These are phyloP conservation scores for Vanacampus margaritifer DNA, from an alignment of 2,113 vertebrate species.

Conservation along the genomic window DNA sequence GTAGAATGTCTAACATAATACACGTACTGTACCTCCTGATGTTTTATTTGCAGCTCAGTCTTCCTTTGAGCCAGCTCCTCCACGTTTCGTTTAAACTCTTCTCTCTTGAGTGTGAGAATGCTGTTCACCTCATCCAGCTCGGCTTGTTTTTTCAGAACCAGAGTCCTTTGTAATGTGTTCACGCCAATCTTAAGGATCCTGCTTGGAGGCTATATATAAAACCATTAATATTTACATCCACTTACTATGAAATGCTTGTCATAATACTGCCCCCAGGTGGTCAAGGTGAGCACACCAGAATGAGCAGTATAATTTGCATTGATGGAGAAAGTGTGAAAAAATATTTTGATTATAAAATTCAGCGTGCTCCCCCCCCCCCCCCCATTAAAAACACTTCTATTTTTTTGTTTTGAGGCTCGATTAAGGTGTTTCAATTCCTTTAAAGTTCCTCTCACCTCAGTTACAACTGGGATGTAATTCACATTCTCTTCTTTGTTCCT, in stretches of 20 bases:
- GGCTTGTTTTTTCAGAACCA: slow-evolving; percentile 68
- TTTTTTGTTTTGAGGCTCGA: background rate
- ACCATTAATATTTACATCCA: background rate
- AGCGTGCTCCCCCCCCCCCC: no score
- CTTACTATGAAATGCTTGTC: background rate
- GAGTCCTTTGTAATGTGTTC: slow-evolving; percentile 67
- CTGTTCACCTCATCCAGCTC: slow-evolving; percentile 63
- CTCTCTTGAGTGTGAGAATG: slow-evolving; percentile 62
- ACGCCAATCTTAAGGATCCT: slow-evolving; percentile 59
- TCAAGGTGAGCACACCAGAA: no score
- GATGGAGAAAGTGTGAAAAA: no score
- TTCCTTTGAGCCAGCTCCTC: slow-evolving; percentile 45
- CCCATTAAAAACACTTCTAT: background rate
- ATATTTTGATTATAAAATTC: no score
- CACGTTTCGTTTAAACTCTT: slow-evolving; percentile 63
- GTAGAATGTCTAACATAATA: background rate
- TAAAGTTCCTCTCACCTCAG: slow-evolving; percentile 54
- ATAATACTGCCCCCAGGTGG: no score
- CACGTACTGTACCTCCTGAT: slow-evolving; percentile 51
- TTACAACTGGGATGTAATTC: slow-evolving; percentile 59
- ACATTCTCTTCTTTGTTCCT: slow-evolving; percentile 52
- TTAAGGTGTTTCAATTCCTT: no score
- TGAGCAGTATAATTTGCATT: no score
- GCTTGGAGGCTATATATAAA: slow-evolving; percentile 45
- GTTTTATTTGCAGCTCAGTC: slow-evolving; percentile 63